Evolutionary conservation across 2,888 invertebrate species (phyloP), one percentile per base, ranked within the genome.

Genomic region (Aricia artaxerxes): DNA sequence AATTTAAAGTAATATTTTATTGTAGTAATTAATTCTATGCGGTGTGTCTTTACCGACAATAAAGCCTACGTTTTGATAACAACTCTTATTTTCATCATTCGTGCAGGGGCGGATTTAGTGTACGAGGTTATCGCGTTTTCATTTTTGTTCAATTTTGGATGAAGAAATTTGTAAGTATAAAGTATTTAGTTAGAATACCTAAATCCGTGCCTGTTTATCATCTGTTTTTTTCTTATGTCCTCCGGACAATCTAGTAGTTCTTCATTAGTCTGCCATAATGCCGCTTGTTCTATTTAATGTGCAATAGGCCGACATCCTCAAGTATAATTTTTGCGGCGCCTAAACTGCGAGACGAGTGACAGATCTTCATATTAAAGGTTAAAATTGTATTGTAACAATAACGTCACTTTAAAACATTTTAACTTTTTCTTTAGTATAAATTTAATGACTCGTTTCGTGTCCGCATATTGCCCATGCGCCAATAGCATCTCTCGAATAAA

Each of bases 1-100:
- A 40, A 79, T 64, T 79, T 75, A 57, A 76, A 76, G 13, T 76
- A 76, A 73, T 44, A 73, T 73, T 40, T 73, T 73, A 57, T 57
- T 57, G 76, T 76, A 57, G 76, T 76, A 16, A 57, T 76, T 76
- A 76, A 76, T 31, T 16, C 35, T 76, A 35, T n/a, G 76, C 76
- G 76, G 53, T 57, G 57, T 76, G 76, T 76, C 53, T 76, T 76
- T 53, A 11, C 35, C 76, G 76, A 76, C 76, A 76, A 38, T 76
- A 76, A 76, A 76, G 75, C 49, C 75, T 64, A 38, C 35, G 5
- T 11, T 69, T 35, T 38, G 49, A 38, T 69, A 38, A 69, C 69
- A 69, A 69, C 69, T 35, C 69, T 69, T 69, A 69, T 69, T 75
- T 40, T 75, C 75, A 75, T 75, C 75, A 75, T 75, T 69, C 64